Percentiles rank a stretch among this genome's conserved stretches.
Evolutionary conservation across 2,888 invertebrate species (phyloP).

Genomic region (Hypercompe scribonia): DNA sequence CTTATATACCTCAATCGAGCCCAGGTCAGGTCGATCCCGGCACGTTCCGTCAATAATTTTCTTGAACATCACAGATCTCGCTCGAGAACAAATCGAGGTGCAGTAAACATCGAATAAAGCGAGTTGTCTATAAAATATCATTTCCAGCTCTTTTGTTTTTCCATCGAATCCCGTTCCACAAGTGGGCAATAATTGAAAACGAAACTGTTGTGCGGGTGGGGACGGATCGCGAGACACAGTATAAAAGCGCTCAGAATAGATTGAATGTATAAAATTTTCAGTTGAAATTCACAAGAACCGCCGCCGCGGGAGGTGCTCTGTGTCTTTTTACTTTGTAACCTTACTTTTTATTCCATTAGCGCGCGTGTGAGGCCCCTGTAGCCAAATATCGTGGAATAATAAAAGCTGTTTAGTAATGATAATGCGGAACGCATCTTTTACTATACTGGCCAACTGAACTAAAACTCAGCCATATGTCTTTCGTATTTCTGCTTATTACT

Average conservation of each 20-base stretch:
- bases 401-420: constrained; percentile 86
- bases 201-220: constrained; percentile 83
- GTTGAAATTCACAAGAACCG: constrained; percentile 84
- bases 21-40: constrained; percentile 70
- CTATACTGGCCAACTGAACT: constrained; percentile 78
- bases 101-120: constrained; percentile 84
- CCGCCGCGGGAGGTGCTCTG: constrained; percentile 83
- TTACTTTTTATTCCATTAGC: constrained; percentile 87
- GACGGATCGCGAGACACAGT: constrained; percentile 82
- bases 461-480: constrained; percentile 75
- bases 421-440: constrained; percentile 78
- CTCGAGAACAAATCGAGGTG: constrained; percentile 81
- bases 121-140: constrained; percentile 85
- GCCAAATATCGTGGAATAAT: constrained; percentile 86
- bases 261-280: constrained; percentile 87
- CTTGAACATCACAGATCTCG: constrained; percentile 82
- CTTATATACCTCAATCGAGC: constrained; percentile 62
- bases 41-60: constrained; percentile 86
- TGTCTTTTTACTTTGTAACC: constrained; percentile 86
- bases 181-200: constrained; percentile 87
- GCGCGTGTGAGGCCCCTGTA: constrained; percentile 83
- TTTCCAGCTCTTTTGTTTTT: constrained; percentile 84
- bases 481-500: constrained; percentile 72
- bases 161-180: constrained; percentile 83
- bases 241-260: constrained; percentile 85